A percentile compares a stretch with the other conserved stretches of the same genome.
phyloP scores from a whole-genome alignment of 2,113 vertebrate genomes.

The Myiozetetes cayanensis region DNA sequence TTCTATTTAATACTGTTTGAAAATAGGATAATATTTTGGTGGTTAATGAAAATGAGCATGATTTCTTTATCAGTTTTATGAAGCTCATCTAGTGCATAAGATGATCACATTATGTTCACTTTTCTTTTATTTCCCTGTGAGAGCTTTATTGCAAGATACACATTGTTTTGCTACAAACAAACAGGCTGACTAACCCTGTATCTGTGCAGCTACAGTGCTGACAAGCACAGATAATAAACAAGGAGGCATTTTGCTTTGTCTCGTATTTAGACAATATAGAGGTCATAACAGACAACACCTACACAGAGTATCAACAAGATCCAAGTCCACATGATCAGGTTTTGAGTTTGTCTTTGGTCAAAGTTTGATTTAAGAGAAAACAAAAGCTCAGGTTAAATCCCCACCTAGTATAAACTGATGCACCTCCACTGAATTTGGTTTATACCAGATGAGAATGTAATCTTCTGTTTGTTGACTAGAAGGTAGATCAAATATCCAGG shows the following conservation, averaged over 20 bases:
- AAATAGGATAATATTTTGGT: neutral
- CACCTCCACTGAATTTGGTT: neutral
- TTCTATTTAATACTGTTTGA: neutral
- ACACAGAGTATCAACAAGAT: neutral
- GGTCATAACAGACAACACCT: neutral
- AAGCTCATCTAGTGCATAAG: neutral
- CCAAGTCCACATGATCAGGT: neutral
- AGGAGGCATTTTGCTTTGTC: neutral
- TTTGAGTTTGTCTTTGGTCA: neutral
- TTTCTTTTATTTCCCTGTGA: neutral
- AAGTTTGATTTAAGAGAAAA: conserved; percentile 30
- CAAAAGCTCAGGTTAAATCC: neutral
- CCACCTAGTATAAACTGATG: neutral
- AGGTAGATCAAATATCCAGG: neutral
- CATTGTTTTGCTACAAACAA: conserved; percentile 11
- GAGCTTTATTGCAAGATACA: neutral
- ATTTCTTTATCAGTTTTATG: neutral
- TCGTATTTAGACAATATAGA: neutral
- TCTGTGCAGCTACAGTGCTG: neutral
- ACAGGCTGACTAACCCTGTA: neutral
- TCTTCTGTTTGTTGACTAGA: neutral
- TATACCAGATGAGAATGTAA: neutral
- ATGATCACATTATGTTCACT: neutral
- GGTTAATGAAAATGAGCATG: neutral
- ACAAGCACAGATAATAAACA: neutral